Percentiles rank a stretch among this genome's conserved stretches.
These are phyloP conservation scores for Melitaea athalia DNA, from an alignment of 2,888 invertebrate genomes.

Conservation along the genomic window DNA sequence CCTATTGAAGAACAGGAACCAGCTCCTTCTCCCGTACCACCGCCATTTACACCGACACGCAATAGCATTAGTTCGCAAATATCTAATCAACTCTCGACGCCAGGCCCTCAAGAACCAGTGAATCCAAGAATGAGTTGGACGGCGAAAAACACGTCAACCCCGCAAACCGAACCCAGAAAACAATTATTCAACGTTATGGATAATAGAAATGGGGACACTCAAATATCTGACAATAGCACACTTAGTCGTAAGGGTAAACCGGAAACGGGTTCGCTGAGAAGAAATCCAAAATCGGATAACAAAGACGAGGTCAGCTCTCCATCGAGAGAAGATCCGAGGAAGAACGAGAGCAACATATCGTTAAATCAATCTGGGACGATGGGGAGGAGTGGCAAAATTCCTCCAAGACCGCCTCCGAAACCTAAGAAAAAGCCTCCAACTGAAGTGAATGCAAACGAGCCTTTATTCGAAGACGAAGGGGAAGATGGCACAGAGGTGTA, in stretches of 20 bases:
- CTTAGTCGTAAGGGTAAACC: constrained; percentile 77
- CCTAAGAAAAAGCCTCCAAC: constrained; percentile 89
- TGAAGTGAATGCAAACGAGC: constrained; percentile 83
- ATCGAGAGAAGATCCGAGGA: constrained; percentile 65
- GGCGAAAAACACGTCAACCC: constrained; percentile 76
- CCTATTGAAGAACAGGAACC: constrained; percentile 81
- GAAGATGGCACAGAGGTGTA: constrained; percentile 95
- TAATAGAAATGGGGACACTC: constrained; percentile 59
- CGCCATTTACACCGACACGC: constrained; percentile 64
- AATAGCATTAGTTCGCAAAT: constrained; percentile 78
- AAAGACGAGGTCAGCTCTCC: constrained; percentile 66
- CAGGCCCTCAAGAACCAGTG: constrained; percentile 77
- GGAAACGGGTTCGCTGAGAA: constrained; percentile 76
- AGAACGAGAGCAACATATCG: constrained; percentile 62
- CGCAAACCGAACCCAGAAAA: constrained; percentile 73
- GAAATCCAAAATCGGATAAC: constrained; percentile 62
- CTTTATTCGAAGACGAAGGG: constrained; percentile 92
- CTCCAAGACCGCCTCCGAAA: constrained; percentile 92
- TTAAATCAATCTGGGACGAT: constrained; percentile 74
- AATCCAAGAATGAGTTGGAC: constrained; percentile 78
- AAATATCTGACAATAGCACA: constrained; percentile 65
- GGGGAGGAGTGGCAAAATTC: constrained; percentile 85
- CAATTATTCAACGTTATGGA: constrained; percentile 60
- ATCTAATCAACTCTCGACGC: constrained; percentile 73
- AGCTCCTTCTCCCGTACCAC: constrained; percentile 76